Base-by-base conservation (phyloP, 2,888 invertebrate genomes). In the Metalampra italica region DNA sequence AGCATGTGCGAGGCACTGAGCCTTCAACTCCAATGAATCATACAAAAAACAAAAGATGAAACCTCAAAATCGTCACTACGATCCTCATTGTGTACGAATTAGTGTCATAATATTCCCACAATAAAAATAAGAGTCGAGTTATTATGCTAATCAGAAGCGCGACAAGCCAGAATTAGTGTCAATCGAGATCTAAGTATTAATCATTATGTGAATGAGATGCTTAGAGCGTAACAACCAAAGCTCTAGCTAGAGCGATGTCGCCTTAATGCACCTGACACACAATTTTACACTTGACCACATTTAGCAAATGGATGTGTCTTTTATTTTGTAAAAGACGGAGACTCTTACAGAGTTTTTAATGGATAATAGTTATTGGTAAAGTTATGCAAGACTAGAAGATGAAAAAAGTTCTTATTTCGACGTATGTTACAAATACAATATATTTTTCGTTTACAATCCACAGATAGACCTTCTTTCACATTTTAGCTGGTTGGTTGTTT, bases 141-240 rank as follows among this genome's bases (percentile, higher is more conserved):
- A 77, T 81, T 80, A 82, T 80, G 78, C 68, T 74, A 81, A 81
- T 80, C 65, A 71, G 73, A 71, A 74, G 75, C 72, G 57, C 66
- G 70, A 74, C 68, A 66, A 71, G 67, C 66, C 68, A 70, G 78
- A 73, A 71, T 78, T 74, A 78, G 68, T 74, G 79, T 79, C 80
- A 78, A 72, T 74, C 73, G 64, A 59, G 62, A 69, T 64, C 66
- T 73, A 75, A 72, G 40, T 43, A 40, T 39, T 45, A 46, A 30
- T 34, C 49, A 36, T 36, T 36, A 14, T 12, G 3, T 32, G 29
- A 43, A 37, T 22, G 13, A 43, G 32, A 34, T 43, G 34, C 43
- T 32, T 43, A 14, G 14, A 39, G 39, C n/a, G 14, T 8, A 39
- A 39, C 5, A 15, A 13, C 39, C 14, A 4, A n/a, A 14, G 39